phyloP scores from a whole-genome alignment of 2,113 vertebrate species.

The Eulemur macaco region DNA sequence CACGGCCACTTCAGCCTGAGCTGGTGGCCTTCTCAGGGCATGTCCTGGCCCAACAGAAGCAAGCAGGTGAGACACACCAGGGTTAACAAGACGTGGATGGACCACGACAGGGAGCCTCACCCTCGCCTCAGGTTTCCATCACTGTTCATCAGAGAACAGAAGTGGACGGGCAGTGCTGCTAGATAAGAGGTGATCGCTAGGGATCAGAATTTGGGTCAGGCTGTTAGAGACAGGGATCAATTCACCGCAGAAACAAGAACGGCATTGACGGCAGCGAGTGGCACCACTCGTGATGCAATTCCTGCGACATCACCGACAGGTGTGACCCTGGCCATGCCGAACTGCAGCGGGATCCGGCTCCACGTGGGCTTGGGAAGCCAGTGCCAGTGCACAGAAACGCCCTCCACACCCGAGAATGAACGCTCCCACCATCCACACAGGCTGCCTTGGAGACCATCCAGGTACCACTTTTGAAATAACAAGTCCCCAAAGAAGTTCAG shows the following conservation, averaged over 20 bases:
- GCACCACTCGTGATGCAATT: background rate
- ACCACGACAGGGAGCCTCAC: background rate
- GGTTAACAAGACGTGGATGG: background rate
- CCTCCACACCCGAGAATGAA: background rate
- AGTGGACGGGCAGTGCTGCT: background rate
- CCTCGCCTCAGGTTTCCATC: background rate
- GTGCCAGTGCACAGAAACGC: background rate
- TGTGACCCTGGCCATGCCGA: background rate
- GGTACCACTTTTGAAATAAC: background rate
- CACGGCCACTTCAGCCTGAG: background rate
- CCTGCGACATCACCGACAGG: background rate
- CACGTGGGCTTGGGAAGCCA: no score
- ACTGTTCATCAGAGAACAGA: background rate
- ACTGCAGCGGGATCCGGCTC: background rate
- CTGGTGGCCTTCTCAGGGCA: background rate
- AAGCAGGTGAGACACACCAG: background rate
- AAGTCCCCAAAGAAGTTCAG: background rate
- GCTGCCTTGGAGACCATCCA: background rate
- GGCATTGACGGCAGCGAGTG: background rate
- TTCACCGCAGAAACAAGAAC: conserved; percentile 58
- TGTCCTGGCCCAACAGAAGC: background rate
- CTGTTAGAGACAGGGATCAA: conserved; percentile 8
- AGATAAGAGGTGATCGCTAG: conserved; percentile 6
- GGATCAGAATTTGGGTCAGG: conserved; percentile 52
- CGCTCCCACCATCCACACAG: background rate